Evolutionary conservation across 2,888 invertebrate genomes (phyloP).

Genomic region (Oeneis ivallda): DNA sequence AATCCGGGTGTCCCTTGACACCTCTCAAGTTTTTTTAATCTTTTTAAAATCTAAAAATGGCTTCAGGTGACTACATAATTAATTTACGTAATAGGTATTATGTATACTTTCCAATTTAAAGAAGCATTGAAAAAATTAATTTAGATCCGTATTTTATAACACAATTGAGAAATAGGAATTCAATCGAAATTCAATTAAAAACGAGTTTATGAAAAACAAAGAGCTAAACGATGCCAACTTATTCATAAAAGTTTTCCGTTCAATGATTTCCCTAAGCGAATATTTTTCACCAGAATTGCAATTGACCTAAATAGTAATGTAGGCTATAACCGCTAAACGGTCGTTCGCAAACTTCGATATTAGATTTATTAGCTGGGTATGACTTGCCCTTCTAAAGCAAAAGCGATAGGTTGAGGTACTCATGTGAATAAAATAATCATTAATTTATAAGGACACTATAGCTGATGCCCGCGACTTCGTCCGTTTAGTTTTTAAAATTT

Average conservation of each 20-base stretch:
- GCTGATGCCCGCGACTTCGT: too few relatives aligned
- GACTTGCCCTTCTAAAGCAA: neutral
- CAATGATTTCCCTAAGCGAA: constrained; percentile 20
- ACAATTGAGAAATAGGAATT: neutral
- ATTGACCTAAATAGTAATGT: constrained; percentile 21
- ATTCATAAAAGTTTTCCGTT: constrained; percentile 15
- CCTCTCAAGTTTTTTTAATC: too few relatives aligned
- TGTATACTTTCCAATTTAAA: too few relatives aligned
- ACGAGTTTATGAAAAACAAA: neutral
- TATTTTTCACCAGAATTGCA: constrained; percentile 17
- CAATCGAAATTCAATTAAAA: neutral
- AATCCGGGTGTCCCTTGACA: too few relatives aligned
- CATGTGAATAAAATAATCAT: neutral
- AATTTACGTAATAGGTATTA: too few relatives aligned
- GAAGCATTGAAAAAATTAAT: too few relatives aligned
- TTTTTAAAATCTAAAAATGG: too few relatives aligned
- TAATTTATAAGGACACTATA: too few relatives aligned
- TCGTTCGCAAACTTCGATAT: constrained; percentile 7
- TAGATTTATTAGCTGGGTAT: constrained; percentile 13
- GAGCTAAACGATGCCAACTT: constrained; percentile 4
- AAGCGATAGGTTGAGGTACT: neutral
- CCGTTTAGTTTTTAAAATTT: too few relatives aligned
- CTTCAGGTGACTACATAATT: too few relatives aligned
- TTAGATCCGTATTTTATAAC: too few relatives aligned
- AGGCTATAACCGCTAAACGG: constrained; percentile 15